phyloP scores from a whole-genome alignment of 2,888 invertebrate genomes.

The Drosophila infuscata region DNA sequence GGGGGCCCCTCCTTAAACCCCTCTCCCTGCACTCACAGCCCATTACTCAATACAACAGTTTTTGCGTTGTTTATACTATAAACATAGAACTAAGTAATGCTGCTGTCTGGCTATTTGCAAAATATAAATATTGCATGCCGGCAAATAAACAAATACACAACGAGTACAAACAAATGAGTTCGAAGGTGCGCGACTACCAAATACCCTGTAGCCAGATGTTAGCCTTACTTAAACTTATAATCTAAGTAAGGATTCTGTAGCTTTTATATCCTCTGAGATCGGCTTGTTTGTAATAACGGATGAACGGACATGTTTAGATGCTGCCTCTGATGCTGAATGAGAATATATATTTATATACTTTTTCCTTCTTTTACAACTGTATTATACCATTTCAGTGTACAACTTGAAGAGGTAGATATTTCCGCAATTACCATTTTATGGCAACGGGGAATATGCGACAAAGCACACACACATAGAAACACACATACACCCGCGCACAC shows the following conservation, averaged over 20 bases:
- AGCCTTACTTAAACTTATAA: background rate
- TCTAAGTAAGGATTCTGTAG: background rate
- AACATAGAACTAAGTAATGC: constrained; percentile 39
- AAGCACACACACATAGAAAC: background rate
- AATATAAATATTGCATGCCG: constrained; percentile 44
- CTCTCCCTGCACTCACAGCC: background rate
- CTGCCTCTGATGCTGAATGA: background rate
- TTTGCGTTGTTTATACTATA: constrained; percentile 30
- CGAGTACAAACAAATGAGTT: background rate
- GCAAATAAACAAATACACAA: constrained; percentile 43
- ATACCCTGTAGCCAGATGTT: background rate
- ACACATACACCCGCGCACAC: constrained; percentile 7
- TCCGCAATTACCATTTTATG: background rate
- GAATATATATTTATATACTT: background rate
- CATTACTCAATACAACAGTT: constrained; percentile 21
- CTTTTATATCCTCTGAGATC: background rate
- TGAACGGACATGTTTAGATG: background rate
- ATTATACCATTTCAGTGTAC: background rate
- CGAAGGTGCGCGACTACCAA: too few relatives aligned
- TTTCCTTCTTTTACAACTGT: background rate
- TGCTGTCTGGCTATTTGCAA: constrained; percentile 29
- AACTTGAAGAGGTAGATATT: background rate
- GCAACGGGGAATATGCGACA: constrained; percentile 5
- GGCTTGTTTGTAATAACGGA: background rate
- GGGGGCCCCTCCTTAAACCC: too few relatives aligned